Conservation (phyloP, 2,797 vertebrate species). For the Sparus aurata region DNA sequence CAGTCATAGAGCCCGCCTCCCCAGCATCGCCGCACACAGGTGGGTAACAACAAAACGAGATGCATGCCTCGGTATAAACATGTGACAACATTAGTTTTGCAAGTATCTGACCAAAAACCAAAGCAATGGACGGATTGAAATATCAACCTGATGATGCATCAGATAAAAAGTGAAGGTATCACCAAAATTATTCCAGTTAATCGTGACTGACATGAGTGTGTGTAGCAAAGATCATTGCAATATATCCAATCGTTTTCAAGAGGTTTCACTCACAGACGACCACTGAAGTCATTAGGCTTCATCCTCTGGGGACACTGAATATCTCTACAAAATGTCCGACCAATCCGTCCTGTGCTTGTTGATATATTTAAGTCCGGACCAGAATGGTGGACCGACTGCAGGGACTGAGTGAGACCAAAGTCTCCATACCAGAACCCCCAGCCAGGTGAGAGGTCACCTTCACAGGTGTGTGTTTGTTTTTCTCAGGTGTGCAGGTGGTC, state of each 20-base stretch:
- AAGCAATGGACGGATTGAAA: too few relatives aligned
- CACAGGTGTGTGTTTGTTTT: constrained; percentile 43
- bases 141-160: too few relatives aligned
- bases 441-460: constrained; percentile 12
- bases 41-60: constrained; percentile 47
- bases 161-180: too few relatives aligned
- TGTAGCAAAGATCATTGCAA: too few relatives aligned
- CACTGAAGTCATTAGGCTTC: too few relatives aligned
- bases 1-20: constrained; percentile 85
- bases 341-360: neutral
- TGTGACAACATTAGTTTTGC: neutral
- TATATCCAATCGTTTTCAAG: too few relatives aligned
- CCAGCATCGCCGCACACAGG: constrained; percentile 85
- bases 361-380: neutral
- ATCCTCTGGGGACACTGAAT: neutral
- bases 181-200: too few relatives aligned
- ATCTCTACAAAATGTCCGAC: neutral
- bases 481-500: constrained; percentile 86
- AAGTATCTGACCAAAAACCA: neutral
- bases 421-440: neutral
- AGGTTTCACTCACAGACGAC: too few relatives aligned
- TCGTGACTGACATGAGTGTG: too few relatives aligned
- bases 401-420: neutral
- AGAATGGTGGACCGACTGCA: neutral
- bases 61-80: neutral